Conservation (phyloP, 2,797 vertebrate species). For the Gymnoscopelus braueri region DNA sequence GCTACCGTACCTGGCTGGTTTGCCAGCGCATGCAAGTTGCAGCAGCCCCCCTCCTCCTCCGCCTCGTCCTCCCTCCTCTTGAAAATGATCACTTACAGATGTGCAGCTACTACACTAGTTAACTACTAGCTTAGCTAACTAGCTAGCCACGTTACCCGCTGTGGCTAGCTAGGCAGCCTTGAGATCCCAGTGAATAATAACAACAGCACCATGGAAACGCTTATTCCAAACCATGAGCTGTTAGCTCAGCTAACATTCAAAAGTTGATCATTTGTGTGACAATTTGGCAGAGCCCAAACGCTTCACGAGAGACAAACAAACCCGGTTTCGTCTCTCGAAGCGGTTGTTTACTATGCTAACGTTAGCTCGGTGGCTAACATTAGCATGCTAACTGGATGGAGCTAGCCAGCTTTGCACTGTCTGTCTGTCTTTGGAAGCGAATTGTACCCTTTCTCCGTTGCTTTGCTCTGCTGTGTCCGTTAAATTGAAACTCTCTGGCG, state of each 20-base stretch:
- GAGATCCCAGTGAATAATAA: slow-evolving; percentile 34
- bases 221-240: slow-evolving; percentile 30
- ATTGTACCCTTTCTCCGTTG: slow-evolving; percentile 82
- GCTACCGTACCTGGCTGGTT: slow-evolving; percentile 45
- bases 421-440: slow-evolving; percentile 75
- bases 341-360: slow-evolving; percentile 77
- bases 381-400: slow-evolving; percentile 73
- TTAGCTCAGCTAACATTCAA: slow-evolving; percentile 19
- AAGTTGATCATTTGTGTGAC: slow-evolving; percentile 29
- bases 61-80: slow-evolving; percentile 37
- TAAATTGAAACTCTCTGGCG: slow-evolving; percentile 77
- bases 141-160: slow-evolving; percentile 76
- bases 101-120: slow-evolving; percentile 66
- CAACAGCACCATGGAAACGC: slow-evolving; percentile 28
- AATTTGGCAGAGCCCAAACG: slow-evolving; percentile 34
- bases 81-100: slow-evolving; percentile 83
- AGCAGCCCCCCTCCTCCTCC: slow-evolving; percentile 40
- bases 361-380: slow-evolving; percentile 75
- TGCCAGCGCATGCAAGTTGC: slow-evolving; percentile 56
- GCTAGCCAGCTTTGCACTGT: slow-evolving; percentile 77
- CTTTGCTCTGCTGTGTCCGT: slow-evolving; percentile 78
- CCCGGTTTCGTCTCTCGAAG: slow-evolving; percentile 57
- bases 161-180: slow-evolving; percentile 65
- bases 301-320: slow-evolving; percentile 48
- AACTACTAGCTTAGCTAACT: slow-evolving; percentile 58